Evolutionary conservation across 2,113 vertebrate genomes (phyloP), one percentile per base, ranked within the genome.

Genomic region (Empidonax alnorum): DNA sequence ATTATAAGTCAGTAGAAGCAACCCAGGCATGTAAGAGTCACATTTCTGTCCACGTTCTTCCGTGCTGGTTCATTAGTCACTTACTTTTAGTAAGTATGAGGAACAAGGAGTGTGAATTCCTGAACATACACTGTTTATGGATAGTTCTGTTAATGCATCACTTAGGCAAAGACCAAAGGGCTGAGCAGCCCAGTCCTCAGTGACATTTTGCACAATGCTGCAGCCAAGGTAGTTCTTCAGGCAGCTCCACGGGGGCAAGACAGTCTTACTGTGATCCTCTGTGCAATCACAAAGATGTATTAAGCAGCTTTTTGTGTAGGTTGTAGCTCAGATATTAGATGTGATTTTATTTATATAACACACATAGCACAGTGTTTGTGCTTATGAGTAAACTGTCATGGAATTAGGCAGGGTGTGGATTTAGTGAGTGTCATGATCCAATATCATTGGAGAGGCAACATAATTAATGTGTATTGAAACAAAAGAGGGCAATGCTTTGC

Each of bases 381-480:
- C 35, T 84, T 30, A 18, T 35, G 65, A 68, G 39, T 87, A 25
- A 44, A 3, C 68, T 90, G 41, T 46, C 28, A 6, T 52, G 56
- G 55, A 46, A 84, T 81, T 87, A 74, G 68, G 16, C 65, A 59
- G 47, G 33, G 25, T 75, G 56, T 55, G 65, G 88, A 93, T 92
- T 90, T 76, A 94, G 53, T 42, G 62, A 90, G 44, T 3, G 2
- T 50, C 42, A 24, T 67, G 65, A 83, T 77, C 67, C 90, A 83
- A 4, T 93, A 59, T 88, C 44, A 46, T 58, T 83, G 85, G 37
- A 88, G 93, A 96, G 79, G 37, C 90, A 92, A 42, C 35, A 19
- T 77, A 97, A 87, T 92, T 94, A 93, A 77, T 71, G 83, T 78
- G 42, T 59, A 22, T 50, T 90, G 75, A 47, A 87, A 87, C 41